Conservation (phyloP, 2,888 invertebrate genomes). For the Ariolimax columbianus region DNA sequence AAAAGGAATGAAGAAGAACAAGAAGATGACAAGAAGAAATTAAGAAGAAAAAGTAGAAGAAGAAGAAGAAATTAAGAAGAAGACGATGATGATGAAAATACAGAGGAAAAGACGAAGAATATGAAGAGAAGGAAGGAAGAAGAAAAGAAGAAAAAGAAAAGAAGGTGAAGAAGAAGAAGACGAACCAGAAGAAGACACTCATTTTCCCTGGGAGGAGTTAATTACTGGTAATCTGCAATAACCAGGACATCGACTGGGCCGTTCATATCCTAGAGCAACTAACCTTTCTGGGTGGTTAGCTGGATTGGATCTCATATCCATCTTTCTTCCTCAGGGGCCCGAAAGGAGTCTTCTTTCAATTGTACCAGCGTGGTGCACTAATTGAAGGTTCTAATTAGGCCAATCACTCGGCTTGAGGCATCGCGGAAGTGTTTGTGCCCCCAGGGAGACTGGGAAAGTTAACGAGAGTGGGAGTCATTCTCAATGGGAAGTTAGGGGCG, state of each 20-base stretch:
- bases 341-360: background rate
- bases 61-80: no score
- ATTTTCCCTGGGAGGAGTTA: background rate
- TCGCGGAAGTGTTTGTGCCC: conserved; percentile 3
- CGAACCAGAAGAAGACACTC: background rate
- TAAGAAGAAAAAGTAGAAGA: no score
- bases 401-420: background rate
- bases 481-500: background rate
- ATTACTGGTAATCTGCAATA: background rate
- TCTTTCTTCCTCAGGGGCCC: background rate
- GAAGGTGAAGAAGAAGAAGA: no score
- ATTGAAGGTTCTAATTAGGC: conserved; percentile 26
- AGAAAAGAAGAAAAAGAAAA: no score
- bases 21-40: no score
- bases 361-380: background rate
- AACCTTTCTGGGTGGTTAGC: background rate
- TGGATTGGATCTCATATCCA: background rate
- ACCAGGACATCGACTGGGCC: background rate
- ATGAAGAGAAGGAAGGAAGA: no score
- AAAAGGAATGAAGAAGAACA: no score
- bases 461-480: background rate
- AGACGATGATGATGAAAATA: no score
- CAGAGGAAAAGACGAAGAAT: no score
- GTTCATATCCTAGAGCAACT: background rate
- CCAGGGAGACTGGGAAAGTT: background rate